Evolutionary conservation across 1,140 invertebrate genomes (phyloP).

Genomic region (Caenorhabditis brenneri): DNA sequence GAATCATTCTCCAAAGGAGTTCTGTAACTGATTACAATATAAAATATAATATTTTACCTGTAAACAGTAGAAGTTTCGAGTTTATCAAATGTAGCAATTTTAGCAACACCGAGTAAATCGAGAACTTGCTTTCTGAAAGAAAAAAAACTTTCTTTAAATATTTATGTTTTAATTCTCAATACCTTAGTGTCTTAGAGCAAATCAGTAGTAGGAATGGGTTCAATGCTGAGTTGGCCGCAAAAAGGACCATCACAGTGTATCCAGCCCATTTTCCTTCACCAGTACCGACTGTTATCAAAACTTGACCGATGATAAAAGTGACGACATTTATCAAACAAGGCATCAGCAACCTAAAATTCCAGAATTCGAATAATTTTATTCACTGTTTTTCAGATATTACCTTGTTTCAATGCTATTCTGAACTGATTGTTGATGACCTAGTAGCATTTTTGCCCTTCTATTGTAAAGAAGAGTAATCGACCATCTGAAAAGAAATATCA

Average conservation of each 20-base stretch:
- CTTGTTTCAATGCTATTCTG: conserved; percentile 51
- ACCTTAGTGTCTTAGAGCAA: conserved; percentile 62
- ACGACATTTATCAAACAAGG: conserved; percentile 66
- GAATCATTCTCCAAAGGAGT: no score
- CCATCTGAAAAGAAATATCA: conserved; percentile 47
- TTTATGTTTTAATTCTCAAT: neutral
- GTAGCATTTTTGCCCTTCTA: conserved; percentile 38
- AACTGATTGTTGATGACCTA: conserved; percentile 2
- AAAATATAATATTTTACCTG: neutral
- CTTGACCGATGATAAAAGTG: conserved; percentile 65
- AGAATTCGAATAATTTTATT: neutral
- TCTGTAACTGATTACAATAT: neutral
- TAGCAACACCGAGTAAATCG: neutral
- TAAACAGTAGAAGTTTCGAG: conserved; percentile 16
- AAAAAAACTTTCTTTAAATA: neutral
- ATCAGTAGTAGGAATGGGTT: conserved; percentile 63
- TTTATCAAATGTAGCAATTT: conserved; percentile 20
- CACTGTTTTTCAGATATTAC: neutral
- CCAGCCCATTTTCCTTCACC: conserved; percentile 69
- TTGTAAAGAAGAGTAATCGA: conserved; percentile 50
- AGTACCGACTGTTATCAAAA: conserved; percentile 63
- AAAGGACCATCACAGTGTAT: conserved; percentile 63
- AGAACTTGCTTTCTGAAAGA: conserved; percentile 31
- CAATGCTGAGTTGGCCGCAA: conserved; percentile 63
- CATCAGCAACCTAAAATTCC: conserved; percentile 60